These are phyloP conservation scores for Gasterosteus aculeatus DNA, from an alignment of 2,113 vertebrate genomes.

Conservation along the genomic window DNA sequence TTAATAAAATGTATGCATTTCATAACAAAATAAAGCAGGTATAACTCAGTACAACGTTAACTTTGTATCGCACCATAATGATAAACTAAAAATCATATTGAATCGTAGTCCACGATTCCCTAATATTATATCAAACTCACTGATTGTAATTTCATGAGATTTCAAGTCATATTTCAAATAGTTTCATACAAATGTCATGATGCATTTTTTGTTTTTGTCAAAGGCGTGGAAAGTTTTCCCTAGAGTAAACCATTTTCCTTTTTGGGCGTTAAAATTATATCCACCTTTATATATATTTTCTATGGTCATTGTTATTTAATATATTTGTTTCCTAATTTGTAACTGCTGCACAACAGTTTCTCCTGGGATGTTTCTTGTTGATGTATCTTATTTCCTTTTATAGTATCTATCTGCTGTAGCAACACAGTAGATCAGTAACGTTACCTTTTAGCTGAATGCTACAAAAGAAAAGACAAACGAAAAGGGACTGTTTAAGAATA, in stretches of 20 bases:
- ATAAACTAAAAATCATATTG: no score
- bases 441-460: not conserved
- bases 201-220: not conserved
- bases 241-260: not conserved
- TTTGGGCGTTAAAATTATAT: not conserved
- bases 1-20: not conserved
- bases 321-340: not conserved
- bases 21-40: no score
- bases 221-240: not conserved
- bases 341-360: not conserved
- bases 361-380: not conserved
- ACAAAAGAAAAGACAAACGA: not conserved
- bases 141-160: not conserved
- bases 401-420: not conserved
- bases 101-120: not conserved
- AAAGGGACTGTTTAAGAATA: not conserved
- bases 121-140: not conserved
- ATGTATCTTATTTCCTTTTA: not conserved
- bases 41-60: no score
- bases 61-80: no score
- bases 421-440: not conserved
- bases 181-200: not conserved
- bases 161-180: not conserved
- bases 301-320: not conserved
- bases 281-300: not conserved